phyloP scores from a whole-genome alignment of 2,888 invertebrate species.

The Trichopoda pennipes region DNA sequence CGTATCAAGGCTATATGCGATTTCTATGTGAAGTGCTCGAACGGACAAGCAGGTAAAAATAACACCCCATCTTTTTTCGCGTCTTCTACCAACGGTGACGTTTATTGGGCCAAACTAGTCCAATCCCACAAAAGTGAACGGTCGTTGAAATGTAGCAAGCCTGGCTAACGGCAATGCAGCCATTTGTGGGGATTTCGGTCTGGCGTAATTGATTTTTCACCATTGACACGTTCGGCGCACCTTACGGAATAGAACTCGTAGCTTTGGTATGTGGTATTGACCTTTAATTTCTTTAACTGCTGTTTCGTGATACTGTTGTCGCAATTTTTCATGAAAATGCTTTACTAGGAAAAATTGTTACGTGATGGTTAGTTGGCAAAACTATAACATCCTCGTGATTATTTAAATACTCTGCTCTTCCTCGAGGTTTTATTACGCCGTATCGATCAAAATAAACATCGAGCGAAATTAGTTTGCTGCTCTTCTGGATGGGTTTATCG shows the following conservation, averaged over 20 bases:
- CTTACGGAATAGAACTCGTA: conserved; percentile 15
- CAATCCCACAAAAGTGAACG: conserved; percentile 36
- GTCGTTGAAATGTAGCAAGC: conserved; percentile 36
- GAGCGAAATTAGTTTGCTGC: too few species aligned
- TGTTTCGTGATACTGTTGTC: conserved; percentile 44
- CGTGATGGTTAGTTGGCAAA: too few species aligned
- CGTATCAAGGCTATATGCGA: too few species aligned
- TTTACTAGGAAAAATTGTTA: conserved; percentile 50
- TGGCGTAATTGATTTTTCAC: conserved; percentile 55
- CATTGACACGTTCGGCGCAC: too few species aligned
- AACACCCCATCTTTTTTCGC: conserved; percentile 13
- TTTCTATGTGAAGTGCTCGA: too few species aligned
- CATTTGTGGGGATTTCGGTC: conserved; percentile 36
- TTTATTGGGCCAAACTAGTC: conserved; percentile 47
- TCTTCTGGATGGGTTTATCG: too few species aligned
- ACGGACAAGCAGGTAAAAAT: too few species aligned
- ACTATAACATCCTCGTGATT: too few species aligned
- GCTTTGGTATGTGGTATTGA: conserved; percentile 31
- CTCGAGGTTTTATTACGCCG: too few species aligned
- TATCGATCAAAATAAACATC: too few species aligned
- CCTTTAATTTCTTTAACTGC: conserved; percentile 11
- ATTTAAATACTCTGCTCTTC: too few species aligned
- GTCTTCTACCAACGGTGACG: conserved; percentile 62
- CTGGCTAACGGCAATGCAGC: conserved; percentile 28
- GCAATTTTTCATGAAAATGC: conserved; percentile 41